Base-by-base conservation (phyloP, 2,113 vertebrate genomes). In the Lota lota region DNA sequence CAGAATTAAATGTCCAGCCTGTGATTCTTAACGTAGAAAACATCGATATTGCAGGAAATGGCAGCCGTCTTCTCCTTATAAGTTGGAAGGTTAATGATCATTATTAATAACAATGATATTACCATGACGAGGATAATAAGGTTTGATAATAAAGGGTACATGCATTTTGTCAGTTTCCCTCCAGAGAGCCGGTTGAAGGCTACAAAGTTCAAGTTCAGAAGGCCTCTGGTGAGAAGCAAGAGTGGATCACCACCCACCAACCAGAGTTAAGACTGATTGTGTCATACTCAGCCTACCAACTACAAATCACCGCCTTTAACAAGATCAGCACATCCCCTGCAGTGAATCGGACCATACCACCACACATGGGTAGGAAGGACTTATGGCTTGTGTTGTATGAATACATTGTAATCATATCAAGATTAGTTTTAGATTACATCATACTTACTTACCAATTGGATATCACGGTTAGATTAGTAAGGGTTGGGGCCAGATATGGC, bases 291-390 rank as follows among this genome's bases (percentile, higher is more conserved):
- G 79, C 77, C 3, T 92, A 88, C 61, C 40, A 50, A 10, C 51
- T 93, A 63, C 74, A 19, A 59, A 74, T 92, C 68, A 70, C 22
- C 0, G 87, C 89, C 1, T 47, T 71, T 12, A 92, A 90, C 82
- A 80, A 70, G 0, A 87, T 24, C 0, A 90, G 88, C 66, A n/a
- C 16, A 3, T 92, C 92, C 1, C 87, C 90, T 0, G 24, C 69
- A 0, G 67, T 54, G 0, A 69, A 47, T 10, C 62, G 19, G 14
- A 22, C 11, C 0, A 69, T 89, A 66, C 66, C 62, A 4, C 60
- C 64, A 24, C 28, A 65, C 20, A 5, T 0, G 7, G 20, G 63
- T 71, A 22, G 79, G 79, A 24, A 54, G 75, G 40, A 1, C 22
- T 47, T 47, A 8, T 11, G 8, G 10, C 7, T 8, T 47, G 40